phyloP scores from a whole-genome alignment of 2,888 invertebrate species.

The Gasteruption jaculator region DNA sequence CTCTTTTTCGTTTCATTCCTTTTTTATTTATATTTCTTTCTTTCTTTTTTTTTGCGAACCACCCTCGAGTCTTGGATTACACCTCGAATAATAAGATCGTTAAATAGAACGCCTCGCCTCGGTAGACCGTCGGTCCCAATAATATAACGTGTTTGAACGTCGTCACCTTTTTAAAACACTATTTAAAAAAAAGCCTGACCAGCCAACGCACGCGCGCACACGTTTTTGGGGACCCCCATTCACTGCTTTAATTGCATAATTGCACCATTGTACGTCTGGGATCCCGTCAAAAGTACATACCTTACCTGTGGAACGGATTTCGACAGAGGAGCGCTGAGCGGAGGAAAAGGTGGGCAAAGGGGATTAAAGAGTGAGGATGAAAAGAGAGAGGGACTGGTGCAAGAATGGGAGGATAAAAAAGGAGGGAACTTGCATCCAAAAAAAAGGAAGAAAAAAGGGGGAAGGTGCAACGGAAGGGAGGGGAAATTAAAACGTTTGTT shows the following conservation, averaged over 20 bases:
- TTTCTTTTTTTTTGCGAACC: constrained; percentile 19
- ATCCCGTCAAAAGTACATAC: constrained; percentile 21
- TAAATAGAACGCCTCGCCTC: too few species aligned
- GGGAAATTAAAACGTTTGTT: too few species aligned
- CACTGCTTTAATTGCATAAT: constrained; percentile 43
- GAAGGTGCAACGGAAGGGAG: constrained; percentile 2
- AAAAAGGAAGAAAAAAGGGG: constrained; percentile 12
- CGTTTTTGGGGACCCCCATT: constrained; percentile 23
- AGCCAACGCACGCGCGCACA: constrained; percentile 5
- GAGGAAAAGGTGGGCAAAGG: constrained; percentile 17
- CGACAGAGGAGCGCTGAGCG: constrained; percentile 7
- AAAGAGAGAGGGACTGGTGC: constrained; percentile 7
- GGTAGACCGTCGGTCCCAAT: too few species aligned
- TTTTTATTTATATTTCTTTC: constrained; percentile 14
- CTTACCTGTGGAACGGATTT: constrained; percentile 2
- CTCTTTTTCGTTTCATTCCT: constrained; percentile 14
- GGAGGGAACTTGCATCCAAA: too few species aligned
- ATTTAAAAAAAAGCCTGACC: too few species aligned
- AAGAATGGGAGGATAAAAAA: neutral
- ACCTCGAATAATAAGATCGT: constrained; percentile 42
- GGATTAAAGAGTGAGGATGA: constrained; percentile 15
- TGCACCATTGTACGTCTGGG: constrained; percentile 36
- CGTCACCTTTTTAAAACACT: too few species aligned
- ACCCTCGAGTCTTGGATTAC: constrained; percentile 45
- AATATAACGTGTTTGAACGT: too few species aligned